These are phyloP conservation scores for Channa argus DNA, from an alignment of 2,113 vertebrate genomes.

Conservation along the genomic window DNA sequence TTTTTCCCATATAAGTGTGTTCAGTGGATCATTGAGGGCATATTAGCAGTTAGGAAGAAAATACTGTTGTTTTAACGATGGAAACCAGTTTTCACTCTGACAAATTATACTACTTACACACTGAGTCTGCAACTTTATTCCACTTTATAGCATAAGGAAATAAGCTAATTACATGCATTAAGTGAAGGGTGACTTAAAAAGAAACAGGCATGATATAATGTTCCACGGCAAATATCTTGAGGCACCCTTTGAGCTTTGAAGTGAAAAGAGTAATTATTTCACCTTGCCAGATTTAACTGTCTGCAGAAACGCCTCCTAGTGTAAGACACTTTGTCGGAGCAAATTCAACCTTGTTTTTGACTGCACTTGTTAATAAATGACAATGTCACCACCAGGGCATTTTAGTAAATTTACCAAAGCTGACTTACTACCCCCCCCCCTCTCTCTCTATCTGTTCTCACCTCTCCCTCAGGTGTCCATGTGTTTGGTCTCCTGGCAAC, in stretches of 20 bases:
- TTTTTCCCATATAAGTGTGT: background rate
- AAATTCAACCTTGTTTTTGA: background rate
- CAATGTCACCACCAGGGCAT: constrained; percentile 36
- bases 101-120: constrained; percentile 7
- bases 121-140: constrained; percentile 27
- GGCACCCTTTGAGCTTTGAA: constrained; percentile 66
- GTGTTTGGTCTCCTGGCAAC: constrained; percentile 97
- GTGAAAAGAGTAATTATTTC: constrained; percentile 63
- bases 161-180: constrained; percentile 61
- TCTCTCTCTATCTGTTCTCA: constrained; percentile 18
- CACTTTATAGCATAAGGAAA: constrained; percentile 41
- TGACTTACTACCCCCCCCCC: background rate
- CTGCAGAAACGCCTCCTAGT: constrained; percentile 6
- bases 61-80: constrained; percentile 24
- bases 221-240: constrained; percentile 38
- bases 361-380: constrained; percentile 40
- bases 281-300: constrained; percentile 41
- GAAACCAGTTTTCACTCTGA: constrained; percentile 3
- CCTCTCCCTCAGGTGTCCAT: constrained; percentile 88
- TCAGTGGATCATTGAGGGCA: too few species aligned
- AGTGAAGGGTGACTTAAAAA: constrained; percentile 53
- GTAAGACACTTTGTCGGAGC: constrained; percentile 8
- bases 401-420: constrained; percentile 39
- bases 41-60: background rate
- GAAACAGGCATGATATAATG: constrained; percentile 43